phyloP scores from a whole-genome alignment of 1,140 invertebrate species.

The Brachionus asplanchnoidis region DNA sequence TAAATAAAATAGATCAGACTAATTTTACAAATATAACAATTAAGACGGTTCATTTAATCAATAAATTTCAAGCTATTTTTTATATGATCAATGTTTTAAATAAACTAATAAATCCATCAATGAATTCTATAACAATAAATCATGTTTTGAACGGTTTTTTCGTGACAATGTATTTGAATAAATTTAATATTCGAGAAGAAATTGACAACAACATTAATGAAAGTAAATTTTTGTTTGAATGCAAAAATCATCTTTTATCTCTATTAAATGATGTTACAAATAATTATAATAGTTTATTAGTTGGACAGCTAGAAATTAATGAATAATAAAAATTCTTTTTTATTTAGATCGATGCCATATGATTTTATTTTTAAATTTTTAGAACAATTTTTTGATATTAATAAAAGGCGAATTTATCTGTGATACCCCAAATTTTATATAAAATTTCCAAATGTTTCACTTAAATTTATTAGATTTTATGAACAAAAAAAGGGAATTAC shows the following conservation, averaged over 20 bases:
- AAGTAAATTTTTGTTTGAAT: neutral
- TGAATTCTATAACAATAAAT: neutral
- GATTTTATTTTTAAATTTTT: no score
- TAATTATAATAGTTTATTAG: no score
- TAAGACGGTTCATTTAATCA: neutral
- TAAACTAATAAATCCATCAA: neutral
- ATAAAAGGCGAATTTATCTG: no score
- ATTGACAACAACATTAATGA: neutral
- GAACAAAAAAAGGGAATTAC: no score
- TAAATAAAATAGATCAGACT: neutral
- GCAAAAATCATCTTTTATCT: neutral
- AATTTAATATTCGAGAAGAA: neutral
- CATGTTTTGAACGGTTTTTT: neutral
- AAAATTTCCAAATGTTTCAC: no score
- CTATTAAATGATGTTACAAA: no score
- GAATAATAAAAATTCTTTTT: no score
- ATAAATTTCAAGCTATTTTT: neutral
- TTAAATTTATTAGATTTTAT: no score
- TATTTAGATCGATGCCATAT: no score
- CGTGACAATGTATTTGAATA: neutral
- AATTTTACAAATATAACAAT: neutral
- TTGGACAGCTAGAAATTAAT: no score
- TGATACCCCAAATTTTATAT: no score
- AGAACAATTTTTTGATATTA: no score
- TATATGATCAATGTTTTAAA: neutral